These are phyloP conservation scores for Morone saxatilis DNA, from an alignment of 2,113 vertebrate genomes.

Conservation along the genomic window DNA sequence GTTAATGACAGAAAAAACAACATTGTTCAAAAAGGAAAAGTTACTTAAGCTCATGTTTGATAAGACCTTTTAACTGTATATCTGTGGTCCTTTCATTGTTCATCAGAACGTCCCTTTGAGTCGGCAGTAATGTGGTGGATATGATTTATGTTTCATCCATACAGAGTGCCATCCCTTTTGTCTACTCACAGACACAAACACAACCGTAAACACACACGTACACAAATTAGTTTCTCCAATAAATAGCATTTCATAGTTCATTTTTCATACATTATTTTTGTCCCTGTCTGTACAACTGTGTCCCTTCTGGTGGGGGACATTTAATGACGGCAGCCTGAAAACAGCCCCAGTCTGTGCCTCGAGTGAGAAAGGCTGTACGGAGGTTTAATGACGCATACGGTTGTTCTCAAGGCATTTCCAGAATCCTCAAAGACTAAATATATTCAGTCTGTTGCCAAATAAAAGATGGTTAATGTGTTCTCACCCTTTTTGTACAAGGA, in stretches of 20 bases:
- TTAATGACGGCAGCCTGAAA: too few species aligned
- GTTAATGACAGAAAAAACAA: background rate
- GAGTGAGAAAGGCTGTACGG: background rate
- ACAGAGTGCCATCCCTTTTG: background rate
- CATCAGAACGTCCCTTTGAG: background rate
- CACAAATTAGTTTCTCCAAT: constrained; percentile 35
- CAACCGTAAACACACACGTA: constrained; percentile 52
- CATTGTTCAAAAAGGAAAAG: background rate
- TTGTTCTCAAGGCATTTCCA: background rate
- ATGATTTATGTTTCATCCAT: background rate
- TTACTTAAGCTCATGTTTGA: background rate
- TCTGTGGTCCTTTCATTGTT: background rate
- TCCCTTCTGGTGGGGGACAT: constrained; percentile 4
- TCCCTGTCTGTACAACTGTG: constrained; percentile 34
- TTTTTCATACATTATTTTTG: constrained; percentile 7
- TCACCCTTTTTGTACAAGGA: too few species aligned
- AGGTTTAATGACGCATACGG: background rate
- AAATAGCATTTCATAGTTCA: constrained; percentile 59
- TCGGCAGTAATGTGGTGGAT: background rate
- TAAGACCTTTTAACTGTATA: background rate
- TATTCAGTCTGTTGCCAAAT: background rate
- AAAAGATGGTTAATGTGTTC: background rate
- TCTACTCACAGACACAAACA: constrained; percentile 32
- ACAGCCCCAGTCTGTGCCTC: too few species aligned
- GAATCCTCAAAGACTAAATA: background rate